phyloP scores from a whole-genome alignment of 1,140 invertebrate genomes.

The Cydia fagiglandana region DNA sequence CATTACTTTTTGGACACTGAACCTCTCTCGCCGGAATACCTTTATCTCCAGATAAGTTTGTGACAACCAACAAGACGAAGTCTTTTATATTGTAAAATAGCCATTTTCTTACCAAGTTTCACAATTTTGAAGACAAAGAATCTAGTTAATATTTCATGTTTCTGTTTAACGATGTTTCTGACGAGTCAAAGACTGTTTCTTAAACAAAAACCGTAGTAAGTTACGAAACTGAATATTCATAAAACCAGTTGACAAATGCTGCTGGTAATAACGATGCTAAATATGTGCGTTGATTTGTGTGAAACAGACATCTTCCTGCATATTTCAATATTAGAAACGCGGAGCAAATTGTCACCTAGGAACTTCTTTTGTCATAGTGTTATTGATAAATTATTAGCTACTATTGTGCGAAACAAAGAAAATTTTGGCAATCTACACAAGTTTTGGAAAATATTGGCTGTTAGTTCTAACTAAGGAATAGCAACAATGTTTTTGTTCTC shows the following conservation, averaged over 20 bases:
- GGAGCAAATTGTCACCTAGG: not conserved
- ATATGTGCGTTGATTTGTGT: constrained; percentile 29
- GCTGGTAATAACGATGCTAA: constrained; percentile 35
- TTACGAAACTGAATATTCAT: constrained; percentile 61
- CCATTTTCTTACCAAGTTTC: constrained; percentile 56
- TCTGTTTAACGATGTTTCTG: constrained; percentile 54
- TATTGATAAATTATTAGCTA: too few species aligned
- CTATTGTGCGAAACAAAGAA: too few species aligned
- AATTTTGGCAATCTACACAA: too few species aligned
- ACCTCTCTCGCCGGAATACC: constrained; percentile 6
- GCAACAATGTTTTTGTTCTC: too few species aligned
- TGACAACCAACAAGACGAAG: constrained; percentile 38
- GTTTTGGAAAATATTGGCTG: too few species aligned
- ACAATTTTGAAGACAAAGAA: constrained; percentile 56
- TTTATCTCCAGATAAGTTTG: constrained; percentile 43
- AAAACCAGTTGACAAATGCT: constrained; percentile 35
- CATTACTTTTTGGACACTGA: constrained; percentile 10
- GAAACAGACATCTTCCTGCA: not conserved
- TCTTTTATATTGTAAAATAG: constrained; percentile 64
- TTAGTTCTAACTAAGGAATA: too few species aligned
- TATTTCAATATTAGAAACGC: not conserved
- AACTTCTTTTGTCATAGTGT: too few species aligned
- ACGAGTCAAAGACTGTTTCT: constrained; percentile 55
- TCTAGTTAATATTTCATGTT: constrained; percentile 68
- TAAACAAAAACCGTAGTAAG: constrained; percentile 53